Conservation (phyloP, 2,797 vertebrate species). For the Natrix natrix region DNA sequence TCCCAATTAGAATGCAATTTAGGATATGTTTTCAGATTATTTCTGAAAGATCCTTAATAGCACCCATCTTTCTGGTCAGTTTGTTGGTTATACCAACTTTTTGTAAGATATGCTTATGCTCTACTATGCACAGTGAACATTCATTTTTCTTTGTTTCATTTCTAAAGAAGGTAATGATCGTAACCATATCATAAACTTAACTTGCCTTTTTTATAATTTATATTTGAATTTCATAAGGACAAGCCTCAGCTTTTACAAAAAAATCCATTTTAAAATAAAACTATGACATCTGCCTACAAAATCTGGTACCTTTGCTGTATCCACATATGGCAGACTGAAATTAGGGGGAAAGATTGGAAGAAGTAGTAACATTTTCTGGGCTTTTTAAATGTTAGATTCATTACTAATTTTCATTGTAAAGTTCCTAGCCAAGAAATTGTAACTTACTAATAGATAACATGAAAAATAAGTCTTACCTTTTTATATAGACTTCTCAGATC, state of each 20-base stretch:
- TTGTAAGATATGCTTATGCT: not conserved
- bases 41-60: not conserved
- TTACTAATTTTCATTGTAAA: not conserved
- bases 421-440: not conserved
- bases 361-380: not conserved
- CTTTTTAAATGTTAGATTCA: not conserved
- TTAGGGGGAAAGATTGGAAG: not conserved
- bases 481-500: constrained; percentile 99
- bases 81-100: not conserved
- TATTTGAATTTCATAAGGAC: not conserved
- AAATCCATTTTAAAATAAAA: not conserved
- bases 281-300: not conserved
- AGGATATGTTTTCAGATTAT: not conserved
- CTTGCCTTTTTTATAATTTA: not conserved
- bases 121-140: not conserved
- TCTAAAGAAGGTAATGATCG: not conserved
- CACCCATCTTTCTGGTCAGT: not conserved
- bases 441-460: not conserved
- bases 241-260: no score
- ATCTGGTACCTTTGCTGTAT: not conserved
- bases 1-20: not conserved
- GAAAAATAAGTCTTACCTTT: constrained; percentile 81
- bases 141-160: not conserved
- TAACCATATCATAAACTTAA: not conserved
- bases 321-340: not conserved